These are phyloP conservation scores for Amblyopsis hoosieri DNA, from an alignment of 2,797 vertebrate species.

Conservation along the genomic window DNA sequence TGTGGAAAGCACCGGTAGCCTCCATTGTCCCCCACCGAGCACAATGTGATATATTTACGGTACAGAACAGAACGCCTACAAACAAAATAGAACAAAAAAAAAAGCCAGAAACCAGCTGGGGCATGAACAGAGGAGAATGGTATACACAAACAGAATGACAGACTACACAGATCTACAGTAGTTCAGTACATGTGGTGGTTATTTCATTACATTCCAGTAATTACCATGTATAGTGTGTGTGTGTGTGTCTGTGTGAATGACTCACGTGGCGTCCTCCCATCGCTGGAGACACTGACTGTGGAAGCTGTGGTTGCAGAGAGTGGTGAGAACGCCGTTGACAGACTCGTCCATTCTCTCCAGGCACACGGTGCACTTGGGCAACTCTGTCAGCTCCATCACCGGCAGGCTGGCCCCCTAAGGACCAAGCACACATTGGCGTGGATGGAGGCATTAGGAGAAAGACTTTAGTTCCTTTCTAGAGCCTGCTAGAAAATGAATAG, in stretches of 20 bases:
- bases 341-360: slow-evolving; percentile 99
- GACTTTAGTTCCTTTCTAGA: too few relatives aligned
- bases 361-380: slow-evolving; percentile 97
- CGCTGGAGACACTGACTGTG: slow-evolving; percentile 98
- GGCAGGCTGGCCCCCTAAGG: slow-evolving; percentile 93
- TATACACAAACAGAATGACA: too few relatives aligned
- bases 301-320: slow-evolving; percentile 98
- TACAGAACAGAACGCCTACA: slow-evolving; percentile 28
- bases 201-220: too few relatives aligned
- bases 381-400: slow-evolving; percentile 96
- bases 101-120: slow-evolving; percentile 25
- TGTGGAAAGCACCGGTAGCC: neutral
- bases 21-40: slow-evolving; percentile 15
- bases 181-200: too few relatives aligned
- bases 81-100: slow-evolving; percentile 31
- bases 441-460: too few relatives aligned
- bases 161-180: slow-evolving; percentile 7
- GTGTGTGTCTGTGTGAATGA: slow-evolving; percentile 3
- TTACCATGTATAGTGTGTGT: neutral
- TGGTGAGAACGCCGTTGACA: slow-evolving; percentile 95
- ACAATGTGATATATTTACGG: slow-evolving; percentile 24
- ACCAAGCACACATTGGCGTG: neutral
- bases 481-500: too few relatives aligned
- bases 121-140: too few relatives aligned
- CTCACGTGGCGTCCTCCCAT: slow-evolving; percentile 98